phyloP scores from a whole-genome alignment of 2,113 vertebrate species.

The Coreoperca whiteheadi region DNA sequence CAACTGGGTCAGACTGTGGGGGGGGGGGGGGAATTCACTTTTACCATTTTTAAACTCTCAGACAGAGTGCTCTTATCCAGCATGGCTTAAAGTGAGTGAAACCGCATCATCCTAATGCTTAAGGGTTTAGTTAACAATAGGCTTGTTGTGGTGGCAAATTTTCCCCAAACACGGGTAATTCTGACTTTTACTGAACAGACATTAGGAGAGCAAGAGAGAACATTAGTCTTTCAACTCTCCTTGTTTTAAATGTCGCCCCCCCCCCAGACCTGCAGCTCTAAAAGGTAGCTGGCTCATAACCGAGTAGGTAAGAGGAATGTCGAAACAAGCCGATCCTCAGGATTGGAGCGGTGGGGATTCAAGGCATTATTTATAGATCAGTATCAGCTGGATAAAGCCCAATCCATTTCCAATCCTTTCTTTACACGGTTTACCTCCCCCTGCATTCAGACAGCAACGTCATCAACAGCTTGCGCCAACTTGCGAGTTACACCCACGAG shows the following conservation, averaged over 20 bases:
- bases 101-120: neutral
- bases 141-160: neutral
- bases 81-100: constrained; percentile 9
- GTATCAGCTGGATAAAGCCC: neutral
- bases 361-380: neutral
- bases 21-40: neutral
- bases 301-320: neutral
- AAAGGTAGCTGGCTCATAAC: neutral
- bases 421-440: neutral
- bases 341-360: neutral
- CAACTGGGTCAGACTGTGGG: constrained; percentile 25
- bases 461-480: neutral
- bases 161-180: constrained; percentile 5
- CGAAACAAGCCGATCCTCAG: neutral
- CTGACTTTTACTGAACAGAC: neutral
- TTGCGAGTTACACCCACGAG: neutral
- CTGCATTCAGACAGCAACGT: neutral
- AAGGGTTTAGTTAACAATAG: constrained; percentile 3
- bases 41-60: neutral
- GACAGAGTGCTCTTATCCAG: constrained; percentile 6
- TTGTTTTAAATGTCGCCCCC: too few relatives aligned
- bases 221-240: neutral
- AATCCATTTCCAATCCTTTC: neutral
- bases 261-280: neutral
- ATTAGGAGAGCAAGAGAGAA: neutral